Percentiles rank a stretch among this genome's conserved stretches.
Evolutionary conservation across 1,140 invertebrate genomes (phyloP).

Genomic region (Diplogasteroides magnus): DNA sequence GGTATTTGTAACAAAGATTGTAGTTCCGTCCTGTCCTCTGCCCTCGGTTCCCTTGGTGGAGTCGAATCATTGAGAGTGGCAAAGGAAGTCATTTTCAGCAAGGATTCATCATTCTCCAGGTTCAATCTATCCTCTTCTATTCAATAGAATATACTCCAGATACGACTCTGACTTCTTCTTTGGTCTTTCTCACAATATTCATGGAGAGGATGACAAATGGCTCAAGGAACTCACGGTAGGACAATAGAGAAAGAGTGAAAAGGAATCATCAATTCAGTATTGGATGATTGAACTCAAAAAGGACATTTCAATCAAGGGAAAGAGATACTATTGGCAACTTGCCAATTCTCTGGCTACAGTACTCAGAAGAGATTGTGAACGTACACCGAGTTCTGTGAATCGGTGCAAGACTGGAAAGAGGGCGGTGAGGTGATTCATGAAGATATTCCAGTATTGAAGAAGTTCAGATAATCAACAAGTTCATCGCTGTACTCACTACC

Average conservation of each 20-base stretch:
- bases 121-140: no score
- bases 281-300: neutral
- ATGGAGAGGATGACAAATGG: slow-evolving; percentile 17
- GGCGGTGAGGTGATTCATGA: slow-evolving; percentile 2
- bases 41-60: slow-evolving; percentile 16
- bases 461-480: slow-evolving; percentile 26
- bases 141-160: neutral
- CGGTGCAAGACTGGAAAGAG: slow-evolving; percentile 23
- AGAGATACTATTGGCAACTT: slow-evolving; percentile 17
- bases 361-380: slow-evolving; percentile 17
- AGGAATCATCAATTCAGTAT: slow-evolving; percentile 1
- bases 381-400: slow-evolving; percentile 10
- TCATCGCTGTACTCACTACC: slow-evolving; percentile 14
- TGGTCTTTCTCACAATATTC: slow-evolving; percentile 11
- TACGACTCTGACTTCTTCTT: slow-evolving; percentile 13
- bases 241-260: neutral
- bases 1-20: no score
- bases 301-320: neutral
- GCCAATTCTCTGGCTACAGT: slow-evolving; percentile 27
- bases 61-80: slow-evolving; percentile 5
- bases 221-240: slow-evolving; percentile 28
- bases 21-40: slow-evolving; percentile 11
- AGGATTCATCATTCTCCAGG: slow-evolving; percentile 6
- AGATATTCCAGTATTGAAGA: neutral
- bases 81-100: slow-evolving; percentile 10